phyloP scores from a whole-genome alignment of 23 tunicate species.

The Clavelina lepadiformis region DNA sequence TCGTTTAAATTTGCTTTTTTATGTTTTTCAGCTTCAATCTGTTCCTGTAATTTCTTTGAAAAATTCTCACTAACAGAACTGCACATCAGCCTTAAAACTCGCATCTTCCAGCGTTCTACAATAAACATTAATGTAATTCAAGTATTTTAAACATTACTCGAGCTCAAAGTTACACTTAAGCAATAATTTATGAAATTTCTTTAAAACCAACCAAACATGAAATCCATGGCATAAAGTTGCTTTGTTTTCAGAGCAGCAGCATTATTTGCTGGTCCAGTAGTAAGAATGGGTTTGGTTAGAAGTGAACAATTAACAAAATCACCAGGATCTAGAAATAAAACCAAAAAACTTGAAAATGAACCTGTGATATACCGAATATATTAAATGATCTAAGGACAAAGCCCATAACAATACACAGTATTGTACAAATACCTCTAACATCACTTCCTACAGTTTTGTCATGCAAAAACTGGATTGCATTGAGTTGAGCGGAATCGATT shows the following conservation, averaged over 20 bases:
- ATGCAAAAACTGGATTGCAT: conserved; percentile 53
- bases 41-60: conserved; percentile 36
- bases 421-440: conserved; percentile 26
- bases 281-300: conserved; percentile 57
- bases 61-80: conserved; percentile 45
- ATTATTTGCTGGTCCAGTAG: conserved; percentile 17
- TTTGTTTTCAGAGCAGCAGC: conserved; percentile 40
- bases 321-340: conserved; percentile 48
- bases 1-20: conserved; percentile 31
- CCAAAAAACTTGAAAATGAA: too few relatives aligned
- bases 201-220: conserved; percentile 76
- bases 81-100: conserved; percentile 53
- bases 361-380: background rate
- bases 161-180: too few relatives aligned
- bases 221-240: conserved; percentile 67
- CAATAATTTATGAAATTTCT: too few relatives aligned
- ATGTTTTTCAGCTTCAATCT: conserved; percentile 21
- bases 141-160: background rate
- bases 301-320: conserved; percentile 52
- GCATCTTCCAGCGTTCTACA: conserved; percentile 80
- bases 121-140: background rate
- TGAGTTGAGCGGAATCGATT: conserved; percentile 17
- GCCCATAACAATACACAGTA: background rate
- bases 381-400: background rate
- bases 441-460: conserved; percentile 66